Evolutionary conservation across 2,888 invertebrate genomes (phyloP).

Genomic region (Corbicula japonica): DNA sequence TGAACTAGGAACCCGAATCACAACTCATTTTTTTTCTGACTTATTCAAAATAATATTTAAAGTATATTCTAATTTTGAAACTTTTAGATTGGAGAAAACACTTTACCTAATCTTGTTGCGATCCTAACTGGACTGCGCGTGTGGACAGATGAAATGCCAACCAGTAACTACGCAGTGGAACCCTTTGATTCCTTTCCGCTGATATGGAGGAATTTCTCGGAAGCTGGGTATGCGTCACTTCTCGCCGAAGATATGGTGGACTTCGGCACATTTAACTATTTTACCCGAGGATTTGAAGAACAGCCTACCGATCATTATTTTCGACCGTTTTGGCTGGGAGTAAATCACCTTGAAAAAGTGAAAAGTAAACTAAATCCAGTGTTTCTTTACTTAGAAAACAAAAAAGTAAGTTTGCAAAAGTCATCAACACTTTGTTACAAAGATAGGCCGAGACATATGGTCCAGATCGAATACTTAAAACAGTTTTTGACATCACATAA

Average conservation of each 20-base stretch:
- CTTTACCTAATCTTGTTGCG: constrained; percentile 64
- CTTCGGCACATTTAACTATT: constrained; percentile 59
- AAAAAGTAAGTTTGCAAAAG: constrained; percentile 43
- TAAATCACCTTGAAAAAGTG: constrained; percentile 40
- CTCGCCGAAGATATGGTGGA: constrained; percentile 59
- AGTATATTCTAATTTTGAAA: no score
- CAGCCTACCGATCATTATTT: constrained; percentile 68
- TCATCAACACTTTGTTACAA: constrained; percentile 55
- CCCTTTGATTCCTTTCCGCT: constrained; percentile 60
- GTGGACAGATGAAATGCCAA: constrained; percentile 45
- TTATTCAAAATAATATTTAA: no score
- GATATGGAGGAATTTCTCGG: constrained; percentile 65
- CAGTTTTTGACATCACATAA: constrained; percentile 89
- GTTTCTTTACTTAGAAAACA: constrained; percentile 58
- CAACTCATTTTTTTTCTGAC: no score
- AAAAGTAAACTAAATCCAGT: constrained; percentile 42
- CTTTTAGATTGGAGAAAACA: constrained; percentile 66
- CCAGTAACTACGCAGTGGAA: constrained; percentile 44
- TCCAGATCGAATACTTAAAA: constrained; percentile 89
- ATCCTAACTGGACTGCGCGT: constrained; percentile 62
- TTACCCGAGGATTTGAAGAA: constrained; percentile 59
- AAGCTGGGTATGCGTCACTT: constrained; percentile 53
- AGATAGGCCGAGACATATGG: constrained; percentile 52
- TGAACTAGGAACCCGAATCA: no score
- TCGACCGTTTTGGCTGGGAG: constrained; percentile 61